Evolutionary conservation across 2,113 vertebrate genomes (phyloP).

Genomic region (Solea solea): DNA sequence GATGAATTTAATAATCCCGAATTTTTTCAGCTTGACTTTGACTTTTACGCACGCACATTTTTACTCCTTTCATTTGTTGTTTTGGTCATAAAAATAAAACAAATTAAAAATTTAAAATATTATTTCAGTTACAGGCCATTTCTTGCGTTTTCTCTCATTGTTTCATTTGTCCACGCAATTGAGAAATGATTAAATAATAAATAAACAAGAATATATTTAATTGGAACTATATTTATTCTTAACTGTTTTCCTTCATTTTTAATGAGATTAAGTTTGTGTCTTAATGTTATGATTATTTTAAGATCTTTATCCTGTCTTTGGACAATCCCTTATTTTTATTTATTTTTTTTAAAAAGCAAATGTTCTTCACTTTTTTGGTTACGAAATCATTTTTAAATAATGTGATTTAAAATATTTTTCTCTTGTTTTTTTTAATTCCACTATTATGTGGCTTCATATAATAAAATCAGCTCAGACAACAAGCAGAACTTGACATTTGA

Average conservation of each 20-base stretch:
- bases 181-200: too few species aligned
- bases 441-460: too few species aligned
- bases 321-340: too few species aligned
- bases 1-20: not conserved
- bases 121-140: not conserved
- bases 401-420: not conserved
- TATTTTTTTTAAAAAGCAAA: too few species aligned
- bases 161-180: not conserved
- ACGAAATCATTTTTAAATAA: too few species aligned
- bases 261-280: not conserved
- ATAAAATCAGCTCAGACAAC: not conserved
- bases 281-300: slow-evolving; percentile 13
- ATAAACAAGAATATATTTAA: too few species aligned
- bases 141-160: not conserved
- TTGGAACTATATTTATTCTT: too few species aligned
- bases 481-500: too few species aligned
- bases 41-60: not conserved
- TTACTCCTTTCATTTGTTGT: too few species aligned
- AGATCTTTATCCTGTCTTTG: too few species aligned
- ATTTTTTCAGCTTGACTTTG: not conserved
- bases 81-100: too few species aligned
- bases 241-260: not conserved
- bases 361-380: not conserved
- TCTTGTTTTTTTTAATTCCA: not conserved
- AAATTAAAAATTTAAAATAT: not conserved